These are phyloP conservation scores for Halyomorpha halys DNA, from an alignment of 1,140 invertebrate species.

Conservation along the genomic window DNA sequence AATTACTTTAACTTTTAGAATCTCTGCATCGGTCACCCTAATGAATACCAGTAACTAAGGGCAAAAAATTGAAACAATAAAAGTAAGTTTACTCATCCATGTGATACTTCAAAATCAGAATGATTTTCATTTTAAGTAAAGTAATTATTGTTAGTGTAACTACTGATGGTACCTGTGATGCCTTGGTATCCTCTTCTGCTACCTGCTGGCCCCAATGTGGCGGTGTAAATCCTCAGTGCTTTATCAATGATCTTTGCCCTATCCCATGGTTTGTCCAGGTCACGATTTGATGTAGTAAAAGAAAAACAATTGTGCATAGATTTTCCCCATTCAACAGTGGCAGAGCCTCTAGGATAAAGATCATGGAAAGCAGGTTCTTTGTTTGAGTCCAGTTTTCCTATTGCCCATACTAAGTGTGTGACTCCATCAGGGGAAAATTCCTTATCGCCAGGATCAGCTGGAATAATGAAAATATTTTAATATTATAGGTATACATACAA, in stretches of 20 bases:
- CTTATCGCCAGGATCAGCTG: slow-evolving; percentile 68
- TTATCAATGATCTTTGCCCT: slow-evolving; percentile 65
- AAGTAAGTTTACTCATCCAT: too few species aligned
- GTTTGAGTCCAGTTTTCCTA: slow-evolving; percentile 66
- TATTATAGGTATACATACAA: too few species aligned
- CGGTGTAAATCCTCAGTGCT: slow-evolving; percentile 61
- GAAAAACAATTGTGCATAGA: slow-evolving; percentile 53
- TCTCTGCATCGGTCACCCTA: too few species aligned
- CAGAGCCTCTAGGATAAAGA: slow-evolving; percentile 58
- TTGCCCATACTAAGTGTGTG: slow-evolving; percentile 70
- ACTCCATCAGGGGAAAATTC: slow-evolving; percentile 54
- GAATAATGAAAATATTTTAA: slow-evolving; percentile 9
- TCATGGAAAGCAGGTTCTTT: slow-evolving; percentile 77
- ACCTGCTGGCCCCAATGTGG: slow-evolving; percentile 69
- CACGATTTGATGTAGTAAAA: slow-evolving; percentile 45
- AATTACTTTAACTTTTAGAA: too few species aligned
- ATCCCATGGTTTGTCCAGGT: slow-evolving; percentile 55
- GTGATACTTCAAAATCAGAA: too few species aligned
- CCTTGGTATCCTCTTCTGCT: slow-evolving; percentile 64
- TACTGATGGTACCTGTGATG: slow-evolving; percentile 46
- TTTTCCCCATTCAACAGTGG: slow-evolving; percentile 54
- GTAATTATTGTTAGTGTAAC: too few species aligned
- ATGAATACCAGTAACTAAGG: too few species aligned
- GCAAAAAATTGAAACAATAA: too few species aligned
- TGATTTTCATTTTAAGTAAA: too few species aligned